These are phyloP conservation scores for Hyposmocoma kahamanoa DNA, from an alignment of 1,140 invertebrate species.

Conservation along the genomic window DNA sequence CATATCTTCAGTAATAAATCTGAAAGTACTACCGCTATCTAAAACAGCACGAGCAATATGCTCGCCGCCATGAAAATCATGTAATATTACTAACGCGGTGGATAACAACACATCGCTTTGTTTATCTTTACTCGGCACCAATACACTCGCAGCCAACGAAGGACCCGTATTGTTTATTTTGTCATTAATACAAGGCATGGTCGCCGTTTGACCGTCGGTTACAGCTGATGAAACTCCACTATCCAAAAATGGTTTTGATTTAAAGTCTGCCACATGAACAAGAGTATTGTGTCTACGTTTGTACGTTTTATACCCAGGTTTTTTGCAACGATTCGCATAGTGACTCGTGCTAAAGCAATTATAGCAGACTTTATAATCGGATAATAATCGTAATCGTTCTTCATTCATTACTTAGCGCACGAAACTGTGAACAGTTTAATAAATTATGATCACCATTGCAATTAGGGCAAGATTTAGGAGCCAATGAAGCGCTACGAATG, in stretches of 20 bases:
- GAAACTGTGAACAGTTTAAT: conserved; percentile 21
- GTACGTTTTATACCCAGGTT: conserved; percentile 22
- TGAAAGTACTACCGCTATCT: conserved; percentile 15
- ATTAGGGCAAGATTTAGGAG: conserved; percentile 9
- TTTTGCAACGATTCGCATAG: conserved; percentile 26
- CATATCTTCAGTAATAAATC: conserved; percentile 13
- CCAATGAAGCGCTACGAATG: background rate
- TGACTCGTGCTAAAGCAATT: conserved; percentile 25
- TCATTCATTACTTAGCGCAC: conserved; percentile 19
- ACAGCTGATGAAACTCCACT: background rate
- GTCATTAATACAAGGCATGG: too few relatives aligned
- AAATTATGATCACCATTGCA: conserved; percentile 21
- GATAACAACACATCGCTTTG: conserved; percentile 12
- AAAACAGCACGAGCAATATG: conserved; percentile 13
- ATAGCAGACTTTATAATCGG: conserved; percentile 22
- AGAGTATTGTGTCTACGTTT: conserved; percentile 25
- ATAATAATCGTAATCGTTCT: conserved; percentile 15
- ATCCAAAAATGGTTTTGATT: background rate
- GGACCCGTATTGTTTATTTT: too few relatives aligned
- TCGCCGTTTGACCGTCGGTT: too few relatives aligned
- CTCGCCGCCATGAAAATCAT: conserved; percentile 8
- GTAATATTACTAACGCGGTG: conserved; percentile 16
- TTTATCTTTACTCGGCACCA: background rate
- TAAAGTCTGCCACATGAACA: conserved; percentile 14
- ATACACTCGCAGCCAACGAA: background rate